phyloP scores from a whole-genome alignment of 2,888 invertebrate genomes.

The Synanthedon vespiformis region DNA sequence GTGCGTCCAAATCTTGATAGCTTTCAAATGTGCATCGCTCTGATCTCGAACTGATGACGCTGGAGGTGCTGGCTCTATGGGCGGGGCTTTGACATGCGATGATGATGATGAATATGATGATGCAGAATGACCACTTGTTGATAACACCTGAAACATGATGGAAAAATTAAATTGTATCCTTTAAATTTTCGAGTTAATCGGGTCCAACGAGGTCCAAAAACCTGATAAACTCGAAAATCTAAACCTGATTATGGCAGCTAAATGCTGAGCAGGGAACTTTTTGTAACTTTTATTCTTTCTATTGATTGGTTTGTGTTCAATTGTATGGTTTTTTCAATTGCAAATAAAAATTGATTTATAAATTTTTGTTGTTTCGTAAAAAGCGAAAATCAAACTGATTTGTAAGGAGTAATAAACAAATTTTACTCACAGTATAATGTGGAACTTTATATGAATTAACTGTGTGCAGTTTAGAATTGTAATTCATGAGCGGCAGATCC shows the following conservation, averaged over 20 bases:
- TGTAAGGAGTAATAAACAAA: too few species aligned
- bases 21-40: constrained; percentile 57
- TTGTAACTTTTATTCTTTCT: too few species aligned
- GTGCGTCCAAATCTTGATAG: constrained; percentile 55
- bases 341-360: too few species aligned
- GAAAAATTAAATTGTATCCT: neutral
- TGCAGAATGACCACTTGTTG: constrained; percentile 11
- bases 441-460: constrained; percentile 58
- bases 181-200: neutral
- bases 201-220: too few species aligned
- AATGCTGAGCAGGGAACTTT: too few species aligned
- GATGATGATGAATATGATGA: constrained; percentile 14
- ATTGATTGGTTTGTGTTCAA: too few species aligned
- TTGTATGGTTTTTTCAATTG: too few species aligned
- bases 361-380: too few species aligned
- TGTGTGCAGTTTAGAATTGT: constrained; percentile 41
- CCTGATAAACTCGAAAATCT: too few species aligned
- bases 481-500: constrained; percentile 49
- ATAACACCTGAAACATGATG: constrained; percentile 37
- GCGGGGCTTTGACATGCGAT: constrained; percentile 15
- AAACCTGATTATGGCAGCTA: too few species aligned
- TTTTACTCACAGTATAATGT: constrained; percentile 55
- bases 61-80: constrained; percentile 40
- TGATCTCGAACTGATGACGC: constrained; percentile 34
- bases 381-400: too few species aligned